Percentiles rank a stretch among this genome's conserved stretches.
phyloP scores from a whole-genome alignment of 2,113 vertebrate species.

The Tachysurus vachellii region DNA sequence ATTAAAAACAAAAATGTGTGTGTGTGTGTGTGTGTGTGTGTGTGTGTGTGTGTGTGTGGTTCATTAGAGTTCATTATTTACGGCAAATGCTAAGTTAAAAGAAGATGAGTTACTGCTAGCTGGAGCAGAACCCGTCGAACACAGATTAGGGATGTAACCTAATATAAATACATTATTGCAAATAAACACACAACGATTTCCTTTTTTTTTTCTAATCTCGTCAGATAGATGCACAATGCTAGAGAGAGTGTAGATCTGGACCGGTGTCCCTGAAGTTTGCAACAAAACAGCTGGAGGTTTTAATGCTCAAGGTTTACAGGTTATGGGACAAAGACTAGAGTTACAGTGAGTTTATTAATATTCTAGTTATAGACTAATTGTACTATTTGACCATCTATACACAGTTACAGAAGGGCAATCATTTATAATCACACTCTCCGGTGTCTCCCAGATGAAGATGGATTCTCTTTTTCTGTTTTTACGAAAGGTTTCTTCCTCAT shows the following conservation, averaged over 20 bases:
- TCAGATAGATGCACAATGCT: not conserved
- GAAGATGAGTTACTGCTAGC: not conserved
- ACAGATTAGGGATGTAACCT: not conserved
- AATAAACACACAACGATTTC: not conserved
- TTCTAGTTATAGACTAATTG: no score
- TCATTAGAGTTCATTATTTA: not conserved
- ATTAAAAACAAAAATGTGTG: conserved; percentile 35
- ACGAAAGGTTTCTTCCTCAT: no score
- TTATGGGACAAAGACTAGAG: not conserved
- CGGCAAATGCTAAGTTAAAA: not conserved
- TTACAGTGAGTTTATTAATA: not conserved
- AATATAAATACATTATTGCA: not conserved
- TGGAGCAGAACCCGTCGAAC: not conserved
- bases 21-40: no score
- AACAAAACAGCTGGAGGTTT: not conserved
- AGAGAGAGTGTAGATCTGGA: not conserved
- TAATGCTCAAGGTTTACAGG: not conserved
- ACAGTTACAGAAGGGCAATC: no score
- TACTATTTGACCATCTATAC: no score
- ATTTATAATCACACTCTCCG: no score
- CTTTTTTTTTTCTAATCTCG: not conserved
- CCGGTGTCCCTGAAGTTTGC: not conserved
- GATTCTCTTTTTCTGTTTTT: no score
- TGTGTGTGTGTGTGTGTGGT: conserved; percentile 3
- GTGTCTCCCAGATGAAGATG: no score